Percentiles rank a stretch among this genome's conserved stretches.
These are phyloP conservation scores for Panagrolaimus sp. DNA, from an alignment of 1,140 invertebrate genomes.

Conservation along the genomic window DNA sequence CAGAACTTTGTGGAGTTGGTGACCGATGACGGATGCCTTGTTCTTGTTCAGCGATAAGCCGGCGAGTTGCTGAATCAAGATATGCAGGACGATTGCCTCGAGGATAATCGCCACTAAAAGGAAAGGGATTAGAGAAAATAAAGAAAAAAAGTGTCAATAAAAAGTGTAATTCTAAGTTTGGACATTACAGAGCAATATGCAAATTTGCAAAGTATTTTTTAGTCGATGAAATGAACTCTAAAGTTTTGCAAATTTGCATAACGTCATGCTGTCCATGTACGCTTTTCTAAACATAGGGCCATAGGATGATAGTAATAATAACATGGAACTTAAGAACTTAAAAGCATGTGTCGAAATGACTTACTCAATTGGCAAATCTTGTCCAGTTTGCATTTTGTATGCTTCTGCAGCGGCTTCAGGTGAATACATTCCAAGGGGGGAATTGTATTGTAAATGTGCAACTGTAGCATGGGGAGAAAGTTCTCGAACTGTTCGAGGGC, in stretches of 20 bases:
- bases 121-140: too few relatives aligned
- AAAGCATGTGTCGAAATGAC: too few relatives aligned
- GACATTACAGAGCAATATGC: too few relatives aligned
- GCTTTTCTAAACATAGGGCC: too few relatives aligned
- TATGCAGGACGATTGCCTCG: conserved; percentile 38
- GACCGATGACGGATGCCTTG: conserved; percentile 23
- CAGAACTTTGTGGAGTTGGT: conserved; percentile 30
- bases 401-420: conserved; percentile 48
- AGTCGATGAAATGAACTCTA: too few relatives aligned
- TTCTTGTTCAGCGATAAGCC: conserved; percentile 33
- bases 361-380: conserved; percentile 23
- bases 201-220: too few relatives aligned
- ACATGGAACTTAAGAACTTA: too few relatives aligned
- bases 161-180: too few relatives aligned
- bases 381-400: conserved; percentile 48
- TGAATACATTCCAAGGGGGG: conserved; percentile 46
- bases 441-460: conserved; percentile 50
- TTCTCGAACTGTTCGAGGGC: conserved; percentile 31
- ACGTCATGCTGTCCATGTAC: too few relatives aligned
- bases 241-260: too few relatives aligned
- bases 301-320: too few relatives aligned
- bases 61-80: conserved; percentile 42
- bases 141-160: too few relatives aligned
- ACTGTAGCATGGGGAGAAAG: conserved; percentile 40
- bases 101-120: not conserved